Percentiles rank a stretch among this genome's conserved stretches.
Evolutionary conservation across 2,113 vertebrate genomes (phyloP).

Genomic region (Gymnorhina tibicen): DNA sequence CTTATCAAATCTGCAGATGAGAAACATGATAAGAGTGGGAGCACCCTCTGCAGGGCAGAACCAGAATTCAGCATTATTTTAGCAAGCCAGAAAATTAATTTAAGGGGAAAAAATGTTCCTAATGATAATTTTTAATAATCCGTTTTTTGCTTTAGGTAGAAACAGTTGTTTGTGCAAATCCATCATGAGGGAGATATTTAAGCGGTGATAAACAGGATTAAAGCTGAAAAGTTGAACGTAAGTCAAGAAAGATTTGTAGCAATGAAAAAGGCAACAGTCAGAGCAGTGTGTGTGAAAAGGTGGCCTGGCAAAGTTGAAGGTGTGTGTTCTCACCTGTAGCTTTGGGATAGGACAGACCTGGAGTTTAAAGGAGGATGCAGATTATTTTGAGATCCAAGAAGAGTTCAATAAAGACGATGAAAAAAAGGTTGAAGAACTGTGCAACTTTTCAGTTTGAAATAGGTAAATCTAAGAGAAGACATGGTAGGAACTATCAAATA

Average conservation of each 20-base stretch:
- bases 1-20: neutral
- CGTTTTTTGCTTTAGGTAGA: rapidly evolving
- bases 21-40: neutral
- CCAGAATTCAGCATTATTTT: neutral
- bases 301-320: neutral
- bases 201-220: neutral
- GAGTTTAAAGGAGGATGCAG: neutral
- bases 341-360: neutral
- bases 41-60: slow-evolving; percentile 2
- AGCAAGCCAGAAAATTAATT: neutral
- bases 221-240: neutral
- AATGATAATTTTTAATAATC: neutral
- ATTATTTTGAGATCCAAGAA: neutral
- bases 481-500: neutral
- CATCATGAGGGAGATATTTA: neutral
- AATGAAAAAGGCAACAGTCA: neutral
- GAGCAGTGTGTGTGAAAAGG: neutral
- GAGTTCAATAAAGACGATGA: neutral
- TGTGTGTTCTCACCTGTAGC: neutral
- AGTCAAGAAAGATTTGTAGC: neutral
- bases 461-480: neutral
- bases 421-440: neutral
- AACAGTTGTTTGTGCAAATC: neutral
- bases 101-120: rapidly evolving
- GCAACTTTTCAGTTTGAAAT: neutral